phyloP scores from a whole-genome alignment of 2,797 vertebrate genomes.

The Neostethus bicornis region DNA sequence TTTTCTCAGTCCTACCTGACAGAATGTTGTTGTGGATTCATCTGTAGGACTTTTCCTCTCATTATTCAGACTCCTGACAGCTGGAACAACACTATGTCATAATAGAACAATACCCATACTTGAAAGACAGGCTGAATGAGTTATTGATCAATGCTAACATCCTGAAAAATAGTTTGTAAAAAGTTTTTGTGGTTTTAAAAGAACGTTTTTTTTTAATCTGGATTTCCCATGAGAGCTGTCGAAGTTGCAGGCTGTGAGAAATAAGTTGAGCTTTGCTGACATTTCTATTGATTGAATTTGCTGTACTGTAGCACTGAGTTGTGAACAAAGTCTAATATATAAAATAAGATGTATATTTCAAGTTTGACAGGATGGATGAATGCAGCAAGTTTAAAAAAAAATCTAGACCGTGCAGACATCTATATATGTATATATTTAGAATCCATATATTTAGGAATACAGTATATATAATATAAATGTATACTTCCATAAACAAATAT shows the following conservation, averaged over 20 bases:
- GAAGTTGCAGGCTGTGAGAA: slow-evolving; percentile 7
- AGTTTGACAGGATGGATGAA: too few relatives aligned
- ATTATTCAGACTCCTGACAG: too few relatives aligned
- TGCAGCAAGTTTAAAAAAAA: slow-evolving; percentile 4
- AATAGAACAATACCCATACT: slow-evolving; percentile 10
- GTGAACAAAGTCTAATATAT: slow-evolving; percentile 26
- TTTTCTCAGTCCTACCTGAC: too few relatives aligned
- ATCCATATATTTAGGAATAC: too few relatives aligned
- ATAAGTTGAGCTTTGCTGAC: slow-evolving; percentile 21
- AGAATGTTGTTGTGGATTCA: too few relatives aligned
- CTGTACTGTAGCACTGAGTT: slow-evolving; percentile 11
- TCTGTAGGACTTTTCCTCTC: too few relatives aligned
- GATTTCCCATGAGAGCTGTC: slow-evolving; percentile 6
- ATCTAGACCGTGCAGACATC: too few relatives aligned
- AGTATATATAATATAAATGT: too few relatives aligned
- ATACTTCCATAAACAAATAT: too few relatives aligned
- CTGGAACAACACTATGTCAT: too few relatives aligned
- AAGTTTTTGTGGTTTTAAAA: slow-evolving; percentile 34
- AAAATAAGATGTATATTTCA: slow-evolving; percentile 1
- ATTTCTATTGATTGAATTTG: slow-evolving; percentile 23
- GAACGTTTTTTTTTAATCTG: slow-evolving; percentile 40
- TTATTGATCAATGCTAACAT: slow-evolving; percentile 35
- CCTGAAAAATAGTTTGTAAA: slow-evolving; percentile 27
- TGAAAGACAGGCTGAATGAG: slow-evolving; percentile 8
- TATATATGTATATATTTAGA: too few relatives aligned